Percentiles rank a stretch among this genome's conserved stretches.
Evolutionary conservation across 2,888 invertebrate genomes (phyloP).

Genomic region (Dasysyrphus albostriatus): DNA sequence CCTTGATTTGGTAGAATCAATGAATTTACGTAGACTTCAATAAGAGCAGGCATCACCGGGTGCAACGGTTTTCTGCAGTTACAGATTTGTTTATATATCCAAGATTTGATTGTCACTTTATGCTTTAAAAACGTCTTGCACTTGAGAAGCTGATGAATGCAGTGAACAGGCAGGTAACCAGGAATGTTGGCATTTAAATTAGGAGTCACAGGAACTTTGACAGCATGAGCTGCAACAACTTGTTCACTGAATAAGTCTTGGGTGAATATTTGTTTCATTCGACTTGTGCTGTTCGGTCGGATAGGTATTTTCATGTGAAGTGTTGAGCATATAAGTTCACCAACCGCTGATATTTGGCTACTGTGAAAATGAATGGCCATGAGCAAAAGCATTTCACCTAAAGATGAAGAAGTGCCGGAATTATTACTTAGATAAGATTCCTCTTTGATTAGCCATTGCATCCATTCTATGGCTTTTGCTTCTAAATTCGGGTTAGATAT

Average conservation of each 20-base stretch:
- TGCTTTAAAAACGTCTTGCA: conserved; percentile 97
- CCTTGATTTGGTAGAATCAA: conserved; percentile 88
- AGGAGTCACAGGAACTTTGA: conserved; percentile 96
- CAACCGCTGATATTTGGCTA: conserved; percentile 95
- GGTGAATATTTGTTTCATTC: conserved; percentile 96
- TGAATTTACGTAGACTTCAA: conserved; percentile 97
- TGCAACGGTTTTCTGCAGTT: conserved; percentile 95
- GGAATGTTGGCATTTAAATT: conserved; percentile 94
- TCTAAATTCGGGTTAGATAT: conserved; percentile 91
- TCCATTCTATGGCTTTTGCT: conserved; percentile 95
- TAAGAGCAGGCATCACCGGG: conserved; percentile 95
- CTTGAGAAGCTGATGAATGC: conserved; percentile 97
- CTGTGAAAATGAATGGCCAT: conserved; percentile 99
- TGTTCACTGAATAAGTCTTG: conserved; percentile 99
- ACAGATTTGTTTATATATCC: conserved; percentile 98
- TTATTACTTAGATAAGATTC: conserved; percentile 95
- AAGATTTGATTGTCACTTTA: conserved; percentile 97
- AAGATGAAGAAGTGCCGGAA: conserved; percentile 93
- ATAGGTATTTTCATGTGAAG: conserved; percentile 96
- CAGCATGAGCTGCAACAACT: conserved; percentile 97
- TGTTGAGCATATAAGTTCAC: conserved; percentile 96
- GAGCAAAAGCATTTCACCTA: conserved; percentile 97
- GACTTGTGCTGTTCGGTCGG: conserved; percentile 92
- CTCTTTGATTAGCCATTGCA: conserved; percentile 95
- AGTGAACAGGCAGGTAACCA: conserved; percentile 97